phyloP scores from a whole-genome alignment of 2,888 invertebrate species.

The Dryobotodes eremita region DNA sequence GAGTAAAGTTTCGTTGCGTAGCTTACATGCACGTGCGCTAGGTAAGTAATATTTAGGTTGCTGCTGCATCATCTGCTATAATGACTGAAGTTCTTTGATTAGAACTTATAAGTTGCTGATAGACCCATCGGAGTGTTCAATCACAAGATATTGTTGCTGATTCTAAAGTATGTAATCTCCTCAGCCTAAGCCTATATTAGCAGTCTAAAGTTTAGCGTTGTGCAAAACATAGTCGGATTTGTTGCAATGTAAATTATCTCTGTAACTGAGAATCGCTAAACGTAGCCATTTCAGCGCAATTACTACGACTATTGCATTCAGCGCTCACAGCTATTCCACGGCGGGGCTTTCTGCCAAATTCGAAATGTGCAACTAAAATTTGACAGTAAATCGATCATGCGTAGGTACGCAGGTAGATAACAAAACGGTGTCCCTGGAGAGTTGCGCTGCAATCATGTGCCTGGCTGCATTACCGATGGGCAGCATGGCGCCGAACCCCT shows the following conservation, averaged over 20 bases:
- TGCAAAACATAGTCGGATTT: slow-evolving; percentile 14
- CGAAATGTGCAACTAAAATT: slow-evolving; percentile 64
- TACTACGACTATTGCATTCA: slow-evolving; percentile 48
- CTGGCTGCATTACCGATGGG: slow-evolving; percentile 83
- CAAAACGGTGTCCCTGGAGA: slow-evolving; percentile 74
- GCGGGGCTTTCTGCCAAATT: slow-evolving; percentile 52
- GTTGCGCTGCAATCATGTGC: slow-evolving; percentile 78
- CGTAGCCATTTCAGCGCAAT: slow-evolving; percentile 38
- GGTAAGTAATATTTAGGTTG: slow-evolving; percentile 27
- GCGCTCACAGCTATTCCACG: slow-evolving; percentile 41
- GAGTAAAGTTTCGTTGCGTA: slow-evolving; percentile 44
- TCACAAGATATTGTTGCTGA: not conserved
- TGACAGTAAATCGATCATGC: slow-evolving; percentile 68
- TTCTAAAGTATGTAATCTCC: slow-evolving; percentile 3
- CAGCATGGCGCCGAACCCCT: slow-evolving; percentile 77
- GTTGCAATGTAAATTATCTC: slow-evolving; percentile 29
- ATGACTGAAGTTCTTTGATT: slow-evolving; percentile 35
- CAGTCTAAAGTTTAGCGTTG: not conserved
- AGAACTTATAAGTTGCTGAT: not conserved
- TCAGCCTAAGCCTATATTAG: not conserved
- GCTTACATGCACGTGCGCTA: slow-evolving; percentile 17
- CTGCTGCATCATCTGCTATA: slow-evolving; percentile 14
- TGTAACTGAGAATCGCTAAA: slow-evolving; percentile 33
- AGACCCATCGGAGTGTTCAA: not conserved
- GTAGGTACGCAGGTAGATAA: slow-evolving; percentile 65